Percentiles rank a stretch among this genome's conserved stretches.
phyloP scores from a whole-genome alignment of 2,113 vertebrate genomes.

The Dryoscopus gambensis region DNA sequence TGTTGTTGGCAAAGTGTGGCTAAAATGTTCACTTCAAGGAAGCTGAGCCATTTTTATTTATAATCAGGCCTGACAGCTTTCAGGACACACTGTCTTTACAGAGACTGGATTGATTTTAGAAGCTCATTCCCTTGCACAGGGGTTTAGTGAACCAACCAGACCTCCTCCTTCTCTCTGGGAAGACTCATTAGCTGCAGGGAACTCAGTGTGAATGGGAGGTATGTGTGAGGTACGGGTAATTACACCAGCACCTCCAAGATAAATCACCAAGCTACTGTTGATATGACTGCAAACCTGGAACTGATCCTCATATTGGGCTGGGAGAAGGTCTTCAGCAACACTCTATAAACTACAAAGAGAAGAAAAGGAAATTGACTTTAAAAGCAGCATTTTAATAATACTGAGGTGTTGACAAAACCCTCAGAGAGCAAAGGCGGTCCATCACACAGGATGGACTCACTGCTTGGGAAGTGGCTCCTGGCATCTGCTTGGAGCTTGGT shows the following conservation, averaged over 20 bases:
- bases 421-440: background rate
- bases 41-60: background rate
- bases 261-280: slow-evolving; percentile 6
- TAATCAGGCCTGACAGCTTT: background rate
- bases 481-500: background rate
- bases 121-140: background rate
- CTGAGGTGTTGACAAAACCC: slow-evolving; percentile 28
- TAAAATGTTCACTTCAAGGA: background rate
- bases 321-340: slow-evolving; percentile 36
- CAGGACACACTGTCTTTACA: background rate
- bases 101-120: background rate
- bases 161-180: background rate
- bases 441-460: background rate
- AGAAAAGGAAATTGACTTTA: slow-evolving; percentile 47
- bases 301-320: slow-evolving; percentile 2
- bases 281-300: slow-evolving; percentile 36
- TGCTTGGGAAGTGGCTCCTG: background rate
- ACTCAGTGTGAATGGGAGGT: background rate
- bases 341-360: slow-evolving; percentile 49
- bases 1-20: background rate
- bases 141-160: background rate
- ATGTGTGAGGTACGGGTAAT: background rate
- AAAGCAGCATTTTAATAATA: slow-evolving; percentile 37
- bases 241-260: background rate
- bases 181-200: slow-evolving; percentile 10